phyloP scores from a whole-genome alignment of 2,888 invertebrate genomes.

The Dynastes grantii region DNA sequence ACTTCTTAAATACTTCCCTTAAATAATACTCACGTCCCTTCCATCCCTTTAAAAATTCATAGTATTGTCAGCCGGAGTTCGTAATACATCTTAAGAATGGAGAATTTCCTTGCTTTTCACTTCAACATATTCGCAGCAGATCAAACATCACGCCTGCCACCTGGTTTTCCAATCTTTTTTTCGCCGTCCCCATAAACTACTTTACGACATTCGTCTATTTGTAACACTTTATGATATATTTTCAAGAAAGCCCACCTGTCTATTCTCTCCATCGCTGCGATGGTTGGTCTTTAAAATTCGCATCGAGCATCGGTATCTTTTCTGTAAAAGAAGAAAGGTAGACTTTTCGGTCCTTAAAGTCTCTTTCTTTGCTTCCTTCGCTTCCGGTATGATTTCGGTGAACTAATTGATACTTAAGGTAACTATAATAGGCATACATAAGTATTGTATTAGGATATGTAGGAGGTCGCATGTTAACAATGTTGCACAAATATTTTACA shows the following conservation, averaged over 20 bases:
- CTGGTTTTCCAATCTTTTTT: conserved; percentile 58
- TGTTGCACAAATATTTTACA: conserved; percentile 57
- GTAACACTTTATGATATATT: conserved; percentile 50
- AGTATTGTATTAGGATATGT: conserved; percentile 29
- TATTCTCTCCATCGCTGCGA: conserved; percentile 22
- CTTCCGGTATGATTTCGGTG: conserved; percentile 43
- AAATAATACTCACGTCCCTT: conserved; percentile 48
- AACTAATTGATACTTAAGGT: conserved; percentile 40
- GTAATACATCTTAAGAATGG: conserved; percentile 45
- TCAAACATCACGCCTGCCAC: conserved; percentile 62
- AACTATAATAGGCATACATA: conserved; percentile 13
- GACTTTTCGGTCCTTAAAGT: conserved; percentile 11
- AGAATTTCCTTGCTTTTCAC: conserved; percentile 51
- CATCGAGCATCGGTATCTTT: conserved; percentile 44
- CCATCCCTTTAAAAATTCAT: conserved; percentile 21
- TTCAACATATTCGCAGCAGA: conserved; percentile 50
- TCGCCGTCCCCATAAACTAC: conserved; percentile 58
- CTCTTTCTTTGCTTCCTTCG: conserved; percentile 23
- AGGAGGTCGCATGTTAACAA: conserved; percentile 31
- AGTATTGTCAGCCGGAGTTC: conserved; percentile 35
- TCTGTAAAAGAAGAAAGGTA: conserved; percentile 19
- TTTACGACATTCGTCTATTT: conserved; percentile 56
- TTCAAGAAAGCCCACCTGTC: conserved; percentile 60
- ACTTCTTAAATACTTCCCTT: conserved; percentile 42
- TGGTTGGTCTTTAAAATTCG: conserved; percentile 50